Evolutionary conservation across 2,888 invertebrate genomes (phyloP).

Genomic region (Zele albiditarsus): DNA sequence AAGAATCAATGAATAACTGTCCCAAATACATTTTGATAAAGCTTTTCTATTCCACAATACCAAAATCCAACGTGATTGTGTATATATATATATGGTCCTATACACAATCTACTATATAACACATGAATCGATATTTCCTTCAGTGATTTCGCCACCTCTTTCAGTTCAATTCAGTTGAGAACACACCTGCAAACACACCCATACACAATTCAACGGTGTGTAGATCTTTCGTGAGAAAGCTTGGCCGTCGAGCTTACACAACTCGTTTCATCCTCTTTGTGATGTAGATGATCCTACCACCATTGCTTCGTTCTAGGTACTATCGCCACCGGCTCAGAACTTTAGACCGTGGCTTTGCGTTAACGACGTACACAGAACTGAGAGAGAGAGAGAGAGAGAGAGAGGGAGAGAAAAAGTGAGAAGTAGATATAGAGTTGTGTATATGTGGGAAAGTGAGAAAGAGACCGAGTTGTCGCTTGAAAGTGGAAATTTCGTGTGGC

Average conservation of each 20-base stretch:
- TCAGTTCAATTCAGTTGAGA: slow-evolving; percentile 11
- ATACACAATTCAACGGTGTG: slow-evolving; percentile 1
- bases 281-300: slow-evolving; percentile 39
- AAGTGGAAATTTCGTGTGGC: slow-evolving; percentile 9
- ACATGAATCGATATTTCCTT: slow-evolving; percentile 23
- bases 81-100: no score
- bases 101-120: no score
- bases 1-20: no score
- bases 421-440: no score
- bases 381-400: slow-evolving; percentile 1
- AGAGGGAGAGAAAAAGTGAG: not conserved
- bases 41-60: no score
- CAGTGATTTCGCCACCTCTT: slow-evolving; percentile 17
- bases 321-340: slow-evolving; percentile 30
- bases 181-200: not conserved
- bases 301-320: not conserved
- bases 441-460: not conserved
- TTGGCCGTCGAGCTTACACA: slow-evolving; percentile 24
- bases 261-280: slow-evolving; percentile 42
- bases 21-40: no score
- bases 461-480: slow-evolving; percentile 20
- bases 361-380: slow-evolving; percentile 40
- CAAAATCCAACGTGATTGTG: no score
- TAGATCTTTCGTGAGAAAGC: slow-evolving; percentile 21
- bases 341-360: slow-evolving; percentile 51